Evolutionary conservation across 2,797 vertebrate genomes (phyloP).

Genomic region (Bradypodion pumilum): DNA sequence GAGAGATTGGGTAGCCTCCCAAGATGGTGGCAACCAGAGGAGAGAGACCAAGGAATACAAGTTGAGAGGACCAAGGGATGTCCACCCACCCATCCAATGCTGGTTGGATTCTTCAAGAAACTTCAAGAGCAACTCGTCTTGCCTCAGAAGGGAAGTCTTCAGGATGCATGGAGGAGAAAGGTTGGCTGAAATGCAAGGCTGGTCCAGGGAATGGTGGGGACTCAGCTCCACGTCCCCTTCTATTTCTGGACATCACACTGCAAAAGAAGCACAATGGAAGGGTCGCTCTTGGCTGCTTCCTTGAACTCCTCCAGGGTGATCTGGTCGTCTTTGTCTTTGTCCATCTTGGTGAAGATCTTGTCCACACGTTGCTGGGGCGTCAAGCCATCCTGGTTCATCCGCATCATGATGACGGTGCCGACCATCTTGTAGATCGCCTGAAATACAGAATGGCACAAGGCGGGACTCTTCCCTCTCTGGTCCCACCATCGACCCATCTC

Average conservation of each 20-base stretch:
- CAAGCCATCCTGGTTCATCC: conserved; percentile 96
- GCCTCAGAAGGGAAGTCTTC: not conserved
- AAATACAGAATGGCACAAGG: not conserved
- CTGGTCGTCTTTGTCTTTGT: conserved; percentile 97
- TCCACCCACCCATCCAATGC: not conserved
- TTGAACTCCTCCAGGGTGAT: conserved; percentile 98
- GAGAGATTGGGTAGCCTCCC: not conserved
- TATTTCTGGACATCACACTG: conserved; percentile 99
- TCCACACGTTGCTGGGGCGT: conserved; percentile 96
- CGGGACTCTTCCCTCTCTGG: not conserved
- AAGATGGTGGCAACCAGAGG: not conserved
- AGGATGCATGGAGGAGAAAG: not conserved
- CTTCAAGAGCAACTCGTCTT: not conserved
- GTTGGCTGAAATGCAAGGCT: not conserved
- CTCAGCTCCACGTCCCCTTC: conserved; percentile 28
- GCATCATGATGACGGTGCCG: conserved; percentile 98
- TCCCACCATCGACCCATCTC: too few relatives aligned
- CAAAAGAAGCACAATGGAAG: conserved; percentile 93
- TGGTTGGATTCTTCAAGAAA: too few relatives aligned
- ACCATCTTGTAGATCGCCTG: conserved; percentile 99
- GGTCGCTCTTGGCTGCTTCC: conserved; percentile 95
- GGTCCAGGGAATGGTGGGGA: not conserved
- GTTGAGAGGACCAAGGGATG: not conserved
- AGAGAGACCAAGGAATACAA: not conserved
- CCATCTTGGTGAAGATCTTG: conserved; percentile 99